phyloP scores from a whole-genome alignment of 2,888 invertebrate genomes.

The Sminthurides aquaticus region DNA sequence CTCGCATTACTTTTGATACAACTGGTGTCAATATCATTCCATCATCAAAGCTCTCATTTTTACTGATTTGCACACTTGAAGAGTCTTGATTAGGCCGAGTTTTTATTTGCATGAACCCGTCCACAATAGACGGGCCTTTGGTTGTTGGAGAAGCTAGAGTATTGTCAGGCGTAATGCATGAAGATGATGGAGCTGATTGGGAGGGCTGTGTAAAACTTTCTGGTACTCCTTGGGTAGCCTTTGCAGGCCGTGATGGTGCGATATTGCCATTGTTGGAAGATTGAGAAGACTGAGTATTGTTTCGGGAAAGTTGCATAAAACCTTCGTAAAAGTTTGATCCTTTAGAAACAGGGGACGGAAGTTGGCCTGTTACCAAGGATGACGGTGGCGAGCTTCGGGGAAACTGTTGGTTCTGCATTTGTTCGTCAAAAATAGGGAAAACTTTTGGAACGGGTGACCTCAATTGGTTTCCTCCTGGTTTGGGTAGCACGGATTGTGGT shows the following conservation, averaged over 20 bases:
- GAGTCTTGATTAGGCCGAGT: slow-evolving; percentile 5
- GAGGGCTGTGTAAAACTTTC: too few species aligned
- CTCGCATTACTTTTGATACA: slow-evolving; percentile 65
- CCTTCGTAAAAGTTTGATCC: too few species aligned
- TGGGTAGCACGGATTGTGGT: background rate
- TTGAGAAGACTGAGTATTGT: too few species aligned
- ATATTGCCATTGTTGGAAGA: background rate
- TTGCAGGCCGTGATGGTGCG: too few species aligned
- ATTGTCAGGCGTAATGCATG: background rate
- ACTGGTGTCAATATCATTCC: slow-evolving; percentile 46
- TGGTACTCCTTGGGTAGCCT: too few species aligned
- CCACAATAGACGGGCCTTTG: background rate
- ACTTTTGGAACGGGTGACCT: background rate
- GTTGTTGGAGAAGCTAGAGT: background rate
- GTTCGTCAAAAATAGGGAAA: too few species aligned
- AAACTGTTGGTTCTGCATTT: too few species aligned
- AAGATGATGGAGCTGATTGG: background rate
- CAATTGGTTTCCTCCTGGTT: background rate
- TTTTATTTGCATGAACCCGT: slow-evolving; percentile 11
- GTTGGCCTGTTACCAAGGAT: too few species aligned
- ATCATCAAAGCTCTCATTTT: slow-evolving; percentile 8
- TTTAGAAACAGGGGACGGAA: too few species aligned
- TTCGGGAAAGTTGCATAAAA: too few species aligned
- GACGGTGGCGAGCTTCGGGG: too few species aligned
- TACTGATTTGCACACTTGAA: background rate